Conservation (phyloP, 2,113 vertebrate species). For the Theristicus caerulescens region DNA sequence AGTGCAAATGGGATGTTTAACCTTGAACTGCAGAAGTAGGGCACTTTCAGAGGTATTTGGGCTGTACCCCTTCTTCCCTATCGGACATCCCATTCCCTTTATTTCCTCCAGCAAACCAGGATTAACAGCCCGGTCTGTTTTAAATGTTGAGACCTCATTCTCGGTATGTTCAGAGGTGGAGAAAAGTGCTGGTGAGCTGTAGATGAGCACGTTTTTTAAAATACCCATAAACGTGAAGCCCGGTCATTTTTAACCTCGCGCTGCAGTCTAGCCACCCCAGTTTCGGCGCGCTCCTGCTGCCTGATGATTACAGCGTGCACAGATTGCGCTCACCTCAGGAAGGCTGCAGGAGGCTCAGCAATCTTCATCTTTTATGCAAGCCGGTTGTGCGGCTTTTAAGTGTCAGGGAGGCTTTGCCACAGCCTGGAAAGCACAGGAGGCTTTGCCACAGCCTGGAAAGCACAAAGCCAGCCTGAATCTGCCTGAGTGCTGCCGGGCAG, state of each 20-base stretch:
- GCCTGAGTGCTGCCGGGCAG: neutral
- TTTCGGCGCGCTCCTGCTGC: fast-evolving
- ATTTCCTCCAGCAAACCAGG: neutral
- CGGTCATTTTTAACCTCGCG: neutral
- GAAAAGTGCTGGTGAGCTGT: neutral
- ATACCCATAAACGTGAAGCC: neutral
- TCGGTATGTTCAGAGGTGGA: neutral
- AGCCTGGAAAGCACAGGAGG: neutral
- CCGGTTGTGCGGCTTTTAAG: neutral
- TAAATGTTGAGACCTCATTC: neutral
- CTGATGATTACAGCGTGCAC: fast-evolving
- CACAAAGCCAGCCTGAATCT: neutral
- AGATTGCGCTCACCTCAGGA: neutral
- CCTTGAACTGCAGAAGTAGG: constrained; percentile 45
- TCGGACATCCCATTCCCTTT: neutral
- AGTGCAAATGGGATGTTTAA: constrained; percentile 42
- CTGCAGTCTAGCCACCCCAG: neutral
- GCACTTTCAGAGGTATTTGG: neutral
- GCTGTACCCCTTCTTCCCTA: neutral
- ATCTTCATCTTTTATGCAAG: neutral
- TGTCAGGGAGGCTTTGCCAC: neutral
- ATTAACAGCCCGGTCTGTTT: neutral
- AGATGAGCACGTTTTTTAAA: neutral
- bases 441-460: neutral
- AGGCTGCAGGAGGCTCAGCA: neutral